phyloP scores from a whole-genome alignment of 2,888 invertebrate species.

The Limnephilus auricula region DNA sequence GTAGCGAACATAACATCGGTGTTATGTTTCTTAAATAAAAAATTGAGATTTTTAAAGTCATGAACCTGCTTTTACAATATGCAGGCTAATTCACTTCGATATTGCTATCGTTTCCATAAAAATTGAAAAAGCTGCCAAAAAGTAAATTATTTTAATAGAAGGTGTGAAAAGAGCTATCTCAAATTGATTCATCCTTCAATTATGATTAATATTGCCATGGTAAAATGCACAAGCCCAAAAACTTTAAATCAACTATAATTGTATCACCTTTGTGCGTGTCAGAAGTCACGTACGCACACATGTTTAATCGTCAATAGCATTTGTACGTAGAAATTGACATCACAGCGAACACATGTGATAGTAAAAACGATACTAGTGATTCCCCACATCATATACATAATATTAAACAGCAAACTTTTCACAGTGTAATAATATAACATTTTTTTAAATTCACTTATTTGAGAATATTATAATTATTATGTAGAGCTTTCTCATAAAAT shows the following conservation, averaged over 20 bases:
- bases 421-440: background rate
- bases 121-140: background rate
- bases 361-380: background rate
- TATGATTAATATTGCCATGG: background rate
- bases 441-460: background rate
- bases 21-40: conserved; percentile 5
- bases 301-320: background rate
- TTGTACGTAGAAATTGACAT: conserved; percentile 22
- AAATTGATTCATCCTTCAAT: background rate
- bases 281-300: background rate
- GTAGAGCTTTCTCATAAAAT: background rate
- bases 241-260: background rate
- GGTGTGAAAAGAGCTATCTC: background rate
- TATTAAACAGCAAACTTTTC: background rate
- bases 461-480: conserved; percentile 10
- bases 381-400: background rate
- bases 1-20: background rate
- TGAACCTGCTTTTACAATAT: background rate
- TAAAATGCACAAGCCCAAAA: conserved; percentile 24
- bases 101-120: background rate
- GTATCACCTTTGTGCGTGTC: background rate
- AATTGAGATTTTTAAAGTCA: background rate
- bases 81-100: background rate
- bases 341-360: background rate
- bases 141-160: background rate